Evolutionary conservation across 2,888 invertebrate genomes (phyloP).

Genomic region (Atethmia centrago): DNA sequence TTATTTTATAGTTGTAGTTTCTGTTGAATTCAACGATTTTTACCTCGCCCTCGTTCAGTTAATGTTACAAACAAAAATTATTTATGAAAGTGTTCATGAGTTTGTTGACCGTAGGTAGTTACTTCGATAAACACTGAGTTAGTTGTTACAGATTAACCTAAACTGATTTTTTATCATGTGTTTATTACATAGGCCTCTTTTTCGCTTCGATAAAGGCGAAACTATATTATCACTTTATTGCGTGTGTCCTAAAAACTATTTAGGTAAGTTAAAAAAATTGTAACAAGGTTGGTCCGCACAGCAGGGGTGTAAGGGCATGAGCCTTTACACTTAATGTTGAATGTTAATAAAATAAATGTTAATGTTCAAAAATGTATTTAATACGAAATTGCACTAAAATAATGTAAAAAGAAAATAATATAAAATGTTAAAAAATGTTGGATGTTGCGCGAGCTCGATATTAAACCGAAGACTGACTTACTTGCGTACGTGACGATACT

Average conservation of each 20-base stretch:
- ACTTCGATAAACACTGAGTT: too few relatives aligned
- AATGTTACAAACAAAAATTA: neutral
- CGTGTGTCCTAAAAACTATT: neutral
- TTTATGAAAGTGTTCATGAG: neutral
- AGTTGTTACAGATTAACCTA: conserved; percentile 20
- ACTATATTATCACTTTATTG: conserved; percentile 5
- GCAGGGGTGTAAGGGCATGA: too few relatives aligned
- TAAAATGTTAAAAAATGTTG: too few relatives aligned
- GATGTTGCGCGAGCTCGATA: too few relatives aligned
- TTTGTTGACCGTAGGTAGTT: neutral
- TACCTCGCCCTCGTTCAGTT: neutral
- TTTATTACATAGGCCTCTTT: conserved; percentile 14
- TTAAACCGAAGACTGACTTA: too few relatives aligned
- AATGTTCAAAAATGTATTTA: too few relatives aligned
- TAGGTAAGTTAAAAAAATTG: neutral
- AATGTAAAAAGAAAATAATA: too few relatives aligned
- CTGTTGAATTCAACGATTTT: conserved; percentile 1
- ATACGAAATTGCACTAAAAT: too few relatives aligned
- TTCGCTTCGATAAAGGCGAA: conserved; percentile 10
- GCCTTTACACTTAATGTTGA: too few relatives aligned
- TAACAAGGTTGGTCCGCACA: too few relatives aligned
- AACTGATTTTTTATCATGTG: neutral
- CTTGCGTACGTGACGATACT: too few relatives aligned
- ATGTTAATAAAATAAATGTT: too few relatives aligned
- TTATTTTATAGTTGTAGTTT: neutral